A percentile compares a stretch with the other conserved stretches of the same genome.
These are phyloP conservation scores for Albula goreensis DNA, from an alignment of 2,113 vertebrate genomes.

Conservation along the genomic window DNA sequence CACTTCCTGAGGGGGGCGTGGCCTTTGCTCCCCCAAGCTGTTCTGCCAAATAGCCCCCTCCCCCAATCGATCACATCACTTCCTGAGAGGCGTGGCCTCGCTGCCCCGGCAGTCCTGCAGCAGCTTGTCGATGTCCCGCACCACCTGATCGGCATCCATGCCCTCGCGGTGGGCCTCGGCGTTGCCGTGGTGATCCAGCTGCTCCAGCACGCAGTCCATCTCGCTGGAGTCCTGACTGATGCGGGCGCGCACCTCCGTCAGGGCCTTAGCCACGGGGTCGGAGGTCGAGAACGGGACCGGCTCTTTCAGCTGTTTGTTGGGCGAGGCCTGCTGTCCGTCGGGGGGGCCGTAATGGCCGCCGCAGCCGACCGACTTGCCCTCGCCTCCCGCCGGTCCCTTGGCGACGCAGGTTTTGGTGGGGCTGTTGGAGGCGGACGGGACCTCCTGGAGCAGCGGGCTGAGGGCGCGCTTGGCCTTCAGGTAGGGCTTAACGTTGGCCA, in stretches of 20 bases:
- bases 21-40: conserved; percentile 31
- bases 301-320: conserved; percentile 84
- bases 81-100: conserved; percentile 85
- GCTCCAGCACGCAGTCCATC: conserved; percentile 88
- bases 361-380: conserved; percentile 85
- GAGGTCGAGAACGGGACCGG: conserved; percentile 73
- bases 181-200: conserved; percentile 76
- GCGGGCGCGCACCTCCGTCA: conserved; percentile 82
- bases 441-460: conserved; percentile 92
- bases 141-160: conserved; percentile 93
- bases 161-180: conserved; percentile 80
- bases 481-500: conserved; percentile 98
- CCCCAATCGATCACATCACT: conserved; percentile 68
- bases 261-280: conserved; percentile 82
- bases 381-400: conserved; percentile 82
- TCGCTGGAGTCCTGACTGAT: conserved; percentile 74
- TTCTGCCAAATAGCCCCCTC: conserved; percentile 12
- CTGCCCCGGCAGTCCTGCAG: conserved; percentile 96
- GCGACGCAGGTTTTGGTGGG: conserved; percentile 86
- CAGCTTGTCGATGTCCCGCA: conserved; percentile 98
- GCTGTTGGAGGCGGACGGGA: conserved; percentile 87
- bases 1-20: conserved; percentile 40
- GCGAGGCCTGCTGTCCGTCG: conserved; percentile 86
- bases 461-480: conserved; percentile 96
- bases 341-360: conserved; percentile 79